These are phyloP conservation scores for Tokudaia muenninki DNA, from an alignment of 2,797 vertebrate genomes.

Conservation along the genomic window DNA sequence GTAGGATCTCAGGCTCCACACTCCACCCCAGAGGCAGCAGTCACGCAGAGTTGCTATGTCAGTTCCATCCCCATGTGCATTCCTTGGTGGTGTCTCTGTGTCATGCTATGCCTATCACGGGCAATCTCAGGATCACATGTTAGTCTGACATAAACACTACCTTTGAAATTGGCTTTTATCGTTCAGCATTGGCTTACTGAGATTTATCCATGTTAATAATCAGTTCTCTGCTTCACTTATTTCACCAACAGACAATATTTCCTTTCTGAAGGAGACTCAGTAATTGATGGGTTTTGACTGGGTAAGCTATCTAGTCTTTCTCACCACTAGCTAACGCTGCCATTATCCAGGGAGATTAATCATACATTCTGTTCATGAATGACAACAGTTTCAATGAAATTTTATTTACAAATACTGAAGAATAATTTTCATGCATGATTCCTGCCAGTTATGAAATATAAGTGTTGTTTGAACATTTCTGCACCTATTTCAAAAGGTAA, in stretches of 20 bases:
- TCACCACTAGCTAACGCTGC: background rate
- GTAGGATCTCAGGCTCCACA: background rate
- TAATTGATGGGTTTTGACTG: slow-evolving; percentile 5
- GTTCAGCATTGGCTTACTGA: background rate
- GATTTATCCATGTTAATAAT: background rate
- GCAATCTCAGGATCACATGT: background rate
- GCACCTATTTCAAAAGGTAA: slow-evolving; percentile 17
- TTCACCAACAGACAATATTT: background rate
- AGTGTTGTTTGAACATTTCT: background rate
- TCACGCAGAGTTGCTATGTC: background rate
- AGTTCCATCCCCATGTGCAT: background rate
- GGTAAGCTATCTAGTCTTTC: background rate
- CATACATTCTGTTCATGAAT: background rate
- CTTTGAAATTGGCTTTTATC: background rate
- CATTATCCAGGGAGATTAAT: background rate
- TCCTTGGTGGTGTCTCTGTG: background rate
- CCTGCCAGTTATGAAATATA: background rate
- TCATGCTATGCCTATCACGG: background rate
- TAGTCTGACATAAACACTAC: background rate
- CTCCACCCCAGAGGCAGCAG: background rate
- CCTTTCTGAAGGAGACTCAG: background rate
- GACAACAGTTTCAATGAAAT: background rate
- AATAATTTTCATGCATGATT: background rate
- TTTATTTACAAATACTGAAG: background rate
- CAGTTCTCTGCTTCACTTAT: slow-evolving; percentile 23